Evolutionary conservation across 2,797 vertebrate genomes (phyloP).

Genomic region (Enteromius afrohamiltoni): DNA sequence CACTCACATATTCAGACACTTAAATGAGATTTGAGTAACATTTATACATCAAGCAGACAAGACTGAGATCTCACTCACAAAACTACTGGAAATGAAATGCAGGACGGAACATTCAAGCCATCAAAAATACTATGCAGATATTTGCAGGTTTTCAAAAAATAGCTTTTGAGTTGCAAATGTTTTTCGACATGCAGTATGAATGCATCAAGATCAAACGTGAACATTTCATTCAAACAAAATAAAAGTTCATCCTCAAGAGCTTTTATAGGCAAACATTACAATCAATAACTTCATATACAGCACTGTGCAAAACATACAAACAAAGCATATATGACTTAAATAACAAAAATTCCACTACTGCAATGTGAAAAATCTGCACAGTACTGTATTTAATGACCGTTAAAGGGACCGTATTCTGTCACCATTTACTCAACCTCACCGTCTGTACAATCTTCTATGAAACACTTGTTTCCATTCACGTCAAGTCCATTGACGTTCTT

Average conservation of each 20-base stretch:
- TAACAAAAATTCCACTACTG: conserved; percentile 1
- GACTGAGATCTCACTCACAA: conserved; percentile 80
- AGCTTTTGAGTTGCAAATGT: conserved; percentile 67
- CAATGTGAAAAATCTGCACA: conserved; percentile 29
- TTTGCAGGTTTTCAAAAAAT: conserved; percentile 67
- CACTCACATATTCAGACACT: conserved; percentile 75
- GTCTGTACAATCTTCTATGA: background rate
- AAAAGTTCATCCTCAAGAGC: conserved; percentile 63
- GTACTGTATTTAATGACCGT: conserved; percentile 10
- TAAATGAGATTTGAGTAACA: conserved; percentile 79
- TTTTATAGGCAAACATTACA: conserved; percentile 44
- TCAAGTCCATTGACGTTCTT: background rate
- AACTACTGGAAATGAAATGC: conserved; percentile 78
- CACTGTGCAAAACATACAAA: conserved; percentile 42
- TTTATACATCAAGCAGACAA: conserved; percentile 82
- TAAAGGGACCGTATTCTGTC: background rate
- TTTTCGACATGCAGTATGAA: conserved; percentile 80
- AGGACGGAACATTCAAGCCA: conserved; percentile 83
- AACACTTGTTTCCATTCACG: background rate
- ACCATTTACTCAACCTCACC: background rate
- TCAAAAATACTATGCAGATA: conserved; percentile 75
- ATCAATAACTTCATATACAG: conserved; percentile 37
- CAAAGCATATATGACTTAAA: background rate
- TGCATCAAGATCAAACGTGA: conserved; percentile 62
- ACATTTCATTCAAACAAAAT: conserved; percentile 56